phyloP scores from a whole-genome alignment of 2,888 invertebrate genomes.

The Philopedon plagiatum region DNA sequence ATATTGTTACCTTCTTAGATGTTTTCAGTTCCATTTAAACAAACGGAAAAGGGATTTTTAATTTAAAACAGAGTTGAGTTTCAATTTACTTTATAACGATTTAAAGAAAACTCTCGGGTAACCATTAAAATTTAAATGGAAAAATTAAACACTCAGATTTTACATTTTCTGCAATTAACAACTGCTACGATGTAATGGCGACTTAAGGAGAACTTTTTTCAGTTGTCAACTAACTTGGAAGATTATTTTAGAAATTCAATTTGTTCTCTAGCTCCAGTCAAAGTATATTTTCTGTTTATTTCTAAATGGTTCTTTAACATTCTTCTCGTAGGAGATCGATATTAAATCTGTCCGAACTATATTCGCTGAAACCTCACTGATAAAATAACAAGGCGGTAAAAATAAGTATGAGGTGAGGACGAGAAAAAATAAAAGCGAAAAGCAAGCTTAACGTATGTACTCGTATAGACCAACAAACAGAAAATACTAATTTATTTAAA shows the following conservation, averaged over 20 bases:
- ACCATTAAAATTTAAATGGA: conserved; percentile 40
- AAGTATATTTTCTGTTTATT: neutral
- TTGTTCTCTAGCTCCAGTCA: neutral
- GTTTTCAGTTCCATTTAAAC: neutral
- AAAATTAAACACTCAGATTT: conserved; percentile 33
- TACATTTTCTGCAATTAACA: conserved; percentile 45
- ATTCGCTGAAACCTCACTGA: too few species aligned
- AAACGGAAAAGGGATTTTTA: neutral
- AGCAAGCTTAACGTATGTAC: too few species aligned
- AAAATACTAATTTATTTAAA: too few species aligned
- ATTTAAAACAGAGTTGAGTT: conserved; percentile 25
- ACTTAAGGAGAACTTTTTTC: conserved; percentile 29
- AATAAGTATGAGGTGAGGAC: too few species aligned
- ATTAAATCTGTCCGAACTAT: too few species aligned
- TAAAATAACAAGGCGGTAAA: too few species aligned
- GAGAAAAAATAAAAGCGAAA: too few species aligned
- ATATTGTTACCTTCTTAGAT: neutral
- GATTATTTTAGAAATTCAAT: conserved; percentile 37
- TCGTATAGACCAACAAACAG: too few species aligned
- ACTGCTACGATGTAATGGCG: conserved; percentile 34
- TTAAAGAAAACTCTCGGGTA: conserved; percentile 33
- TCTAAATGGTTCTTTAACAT: too few species aligned
- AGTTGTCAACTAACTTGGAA: conserved; percentile 15
- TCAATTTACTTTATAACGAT: conserved; percentile 40
- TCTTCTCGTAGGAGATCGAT: too few species aligned